phyloP scores from a whole-genome alignment of 2,888 invertebrate genomes.

The Drosophila mercatorum region DNA sequence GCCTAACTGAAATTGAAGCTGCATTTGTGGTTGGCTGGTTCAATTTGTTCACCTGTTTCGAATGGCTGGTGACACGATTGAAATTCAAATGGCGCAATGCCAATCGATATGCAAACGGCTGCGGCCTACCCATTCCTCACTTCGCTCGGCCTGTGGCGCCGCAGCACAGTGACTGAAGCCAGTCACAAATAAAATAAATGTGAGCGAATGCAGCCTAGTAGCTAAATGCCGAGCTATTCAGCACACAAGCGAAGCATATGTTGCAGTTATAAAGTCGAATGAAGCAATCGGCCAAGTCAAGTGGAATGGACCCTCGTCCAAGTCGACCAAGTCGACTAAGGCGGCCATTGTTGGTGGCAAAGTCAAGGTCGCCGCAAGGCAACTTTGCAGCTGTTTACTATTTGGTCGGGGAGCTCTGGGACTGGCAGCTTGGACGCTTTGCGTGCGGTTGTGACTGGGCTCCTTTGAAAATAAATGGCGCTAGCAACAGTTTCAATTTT shows the following conservation, averaged over 20 bases:
- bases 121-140: slow-evolving; percentile 52
- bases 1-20: not conserved
- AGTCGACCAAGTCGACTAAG: slow-evolving; percentile 32
- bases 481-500: slow-evolving; percentile 43
- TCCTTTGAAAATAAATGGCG: slow-evolving; percentile 16
- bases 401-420: slow-evolving; percentile 4
- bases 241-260: slow-evolving; percentile 30
- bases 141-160: slow-evolving; percentile 8
- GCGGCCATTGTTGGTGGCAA: slow-evolving; percentile 53
- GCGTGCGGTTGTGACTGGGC: slow-evolving; percentile 59
- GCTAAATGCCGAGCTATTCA: slow-evolving; percentile 18
- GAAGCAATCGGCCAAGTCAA: slow-evolving; percentile 34
- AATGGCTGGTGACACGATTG: slow-evolving; percentile 41
- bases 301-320: slow-evolving; percentile 20
- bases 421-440: slow-evolving; percentile 12
- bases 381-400: slow-evolving; percentile 60
- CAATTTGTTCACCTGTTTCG: slow-evolving; percentile 47
- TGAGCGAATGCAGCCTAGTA: not conserved
- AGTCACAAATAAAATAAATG: slow-evolving; percentile 10
- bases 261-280: slow-evolving; percentile 48
- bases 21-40: not conserved
- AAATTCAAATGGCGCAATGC: slow-evolving; percentile 56
- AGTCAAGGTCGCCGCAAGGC: slow-evolving; percentile 65
- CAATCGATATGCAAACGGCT: slow-evolving; percentile 62
- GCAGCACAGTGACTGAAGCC: not conserved